phyloP scores from a whole-genome alignment of 2,888 invertebrate species.

The Pyrrhosoma nymphula region DNA sequence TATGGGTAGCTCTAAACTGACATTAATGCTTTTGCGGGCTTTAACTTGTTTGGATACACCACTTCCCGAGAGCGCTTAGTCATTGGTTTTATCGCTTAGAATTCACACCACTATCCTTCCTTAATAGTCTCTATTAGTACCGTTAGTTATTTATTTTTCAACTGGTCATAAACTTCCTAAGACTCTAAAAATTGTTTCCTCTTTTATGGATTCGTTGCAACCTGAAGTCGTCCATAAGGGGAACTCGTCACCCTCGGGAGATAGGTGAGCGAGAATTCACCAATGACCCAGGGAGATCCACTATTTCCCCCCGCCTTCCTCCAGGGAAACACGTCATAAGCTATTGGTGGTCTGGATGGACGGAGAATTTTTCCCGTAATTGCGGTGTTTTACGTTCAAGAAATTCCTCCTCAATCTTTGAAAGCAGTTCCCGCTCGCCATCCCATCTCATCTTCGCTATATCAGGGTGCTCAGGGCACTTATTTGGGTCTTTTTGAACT shows the following conservation, averaged over 20 bases:
- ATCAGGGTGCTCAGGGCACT: not conserved
- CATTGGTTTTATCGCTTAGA: not conserved
- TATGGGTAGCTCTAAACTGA: not conserved
- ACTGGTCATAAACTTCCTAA: not conserved
- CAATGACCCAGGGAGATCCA: not conserved
- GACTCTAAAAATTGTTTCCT: not conserved
- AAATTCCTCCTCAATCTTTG: not conserved
- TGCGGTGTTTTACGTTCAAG: slow-evolving; percentile 5
- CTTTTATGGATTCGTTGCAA: not conserved
- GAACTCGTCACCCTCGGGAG: not conserved
- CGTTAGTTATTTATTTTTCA: not conserved
- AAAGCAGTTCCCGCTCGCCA: not conserved
- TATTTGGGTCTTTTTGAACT: not conserved
- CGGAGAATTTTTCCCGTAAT: not conserved
- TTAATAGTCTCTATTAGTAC: not conserved
- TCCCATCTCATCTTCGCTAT: not conserved
- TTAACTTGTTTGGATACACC: too few species aligned
- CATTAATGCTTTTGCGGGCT: not conserved
- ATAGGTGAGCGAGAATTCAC: not conserved
- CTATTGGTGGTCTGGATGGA: not conserved
- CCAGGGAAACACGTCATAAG: not conserved
- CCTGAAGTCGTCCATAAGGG: not conserved
- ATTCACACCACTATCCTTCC: not conserved
- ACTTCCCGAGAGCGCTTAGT: not conserved
- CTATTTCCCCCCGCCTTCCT: not conserved